Conservation (phyloP, 2,888 invertebrate genomes). For the Bursaphelenchus okinawaensis region DNA sequence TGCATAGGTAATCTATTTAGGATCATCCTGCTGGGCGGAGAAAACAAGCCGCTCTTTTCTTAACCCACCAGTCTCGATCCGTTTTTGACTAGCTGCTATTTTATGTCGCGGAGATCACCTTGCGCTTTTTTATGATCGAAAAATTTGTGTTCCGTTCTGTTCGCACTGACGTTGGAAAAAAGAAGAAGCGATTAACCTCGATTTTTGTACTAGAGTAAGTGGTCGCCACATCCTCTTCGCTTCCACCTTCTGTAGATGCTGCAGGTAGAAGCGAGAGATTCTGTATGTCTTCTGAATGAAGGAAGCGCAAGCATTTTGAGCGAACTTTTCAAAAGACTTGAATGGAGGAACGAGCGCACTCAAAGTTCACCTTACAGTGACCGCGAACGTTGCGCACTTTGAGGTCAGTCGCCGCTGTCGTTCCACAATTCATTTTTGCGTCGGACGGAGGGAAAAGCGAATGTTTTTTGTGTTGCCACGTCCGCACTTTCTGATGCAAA, state of each 20-base stretch:
- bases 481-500: not conserved
- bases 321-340: too few relatives aligned
- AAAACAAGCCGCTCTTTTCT: not conserved
- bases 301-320: too few relatives aligned
- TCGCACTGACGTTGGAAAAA: not conserved
- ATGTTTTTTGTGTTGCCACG: not conserved
- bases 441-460: not conserved
- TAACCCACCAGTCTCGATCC: not conserved
- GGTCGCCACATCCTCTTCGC: not conserved
- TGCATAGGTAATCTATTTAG: not conserved
- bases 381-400: not conserved
- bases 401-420: not conserved
- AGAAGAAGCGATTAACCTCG: not conserved
- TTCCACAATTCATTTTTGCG: not conserved
- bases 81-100: not conserved
- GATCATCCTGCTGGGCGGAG: not conserved
- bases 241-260: not conserved
- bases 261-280: too few relatives aligned
- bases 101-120: too few relatives aligned
- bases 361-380: not conserved
- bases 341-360: too few relatives aligned
- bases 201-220: not conserved
- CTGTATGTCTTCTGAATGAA: too few relatives aligned
- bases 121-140: not conserved
- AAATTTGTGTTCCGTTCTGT: not conserved